Conservation (phyloP, 2,113 vertebrate genomes). For the Tragelaphus imberbis region DNA sequence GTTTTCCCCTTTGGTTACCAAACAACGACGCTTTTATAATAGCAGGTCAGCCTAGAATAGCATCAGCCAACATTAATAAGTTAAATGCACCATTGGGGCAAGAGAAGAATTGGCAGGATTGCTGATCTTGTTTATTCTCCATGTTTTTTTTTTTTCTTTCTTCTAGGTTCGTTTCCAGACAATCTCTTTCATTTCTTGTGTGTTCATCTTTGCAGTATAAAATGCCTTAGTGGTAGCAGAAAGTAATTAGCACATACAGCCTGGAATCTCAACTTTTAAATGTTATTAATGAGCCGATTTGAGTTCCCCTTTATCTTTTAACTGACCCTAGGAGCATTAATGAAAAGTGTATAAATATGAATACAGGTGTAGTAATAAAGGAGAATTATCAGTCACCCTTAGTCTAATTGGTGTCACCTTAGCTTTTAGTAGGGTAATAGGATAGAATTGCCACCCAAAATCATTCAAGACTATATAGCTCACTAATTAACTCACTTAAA, state of each 20-base stretch:
- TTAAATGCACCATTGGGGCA: background rate
- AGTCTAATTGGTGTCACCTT: conserved; percentile 75
- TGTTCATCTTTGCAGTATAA: conserved; percentile 55
- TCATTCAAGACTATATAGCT: conserved; percentile 67
- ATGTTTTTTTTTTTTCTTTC: background rate
- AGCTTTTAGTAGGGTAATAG: conserved; percentile 64
- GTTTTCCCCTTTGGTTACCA: conserved; percentile 30
- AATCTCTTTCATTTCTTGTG: conserved; percentile 36
- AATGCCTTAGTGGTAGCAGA: conserved; percentile 30
- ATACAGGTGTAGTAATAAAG: conserved; percentile 67
- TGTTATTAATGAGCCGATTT: conserved; percentile 58
- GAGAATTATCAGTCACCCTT: conserved; percentile 69
- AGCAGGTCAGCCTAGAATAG: background rate
- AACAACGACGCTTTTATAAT: conserved; percentile 19
- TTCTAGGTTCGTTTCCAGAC: background rate
- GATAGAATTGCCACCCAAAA: conserved; percentile 59
- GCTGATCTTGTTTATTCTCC: conserved; percentile 24
- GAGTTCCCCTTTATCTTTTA: conserved; percentile 62
- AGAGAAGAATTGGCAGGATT: background rate
- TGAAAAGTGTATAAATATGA: conserved; percentile 67
- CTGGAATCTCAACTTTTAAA: conserved; percentile 64
- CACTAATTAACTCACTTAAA: conserved; percentile 70
- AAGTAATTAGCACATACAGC: conserved; percentile 56
- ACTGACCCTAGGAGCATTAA: conserved; percentile 62
- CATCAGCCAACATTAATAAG: conserved; percentile 1